A percentile compares a stretch with the other conserved stretches of the same genome.
Evolutionary conservation across 1,140 invertebrate species (phyloP).

Genomic region (Latrodectus geometricus): DNA sequence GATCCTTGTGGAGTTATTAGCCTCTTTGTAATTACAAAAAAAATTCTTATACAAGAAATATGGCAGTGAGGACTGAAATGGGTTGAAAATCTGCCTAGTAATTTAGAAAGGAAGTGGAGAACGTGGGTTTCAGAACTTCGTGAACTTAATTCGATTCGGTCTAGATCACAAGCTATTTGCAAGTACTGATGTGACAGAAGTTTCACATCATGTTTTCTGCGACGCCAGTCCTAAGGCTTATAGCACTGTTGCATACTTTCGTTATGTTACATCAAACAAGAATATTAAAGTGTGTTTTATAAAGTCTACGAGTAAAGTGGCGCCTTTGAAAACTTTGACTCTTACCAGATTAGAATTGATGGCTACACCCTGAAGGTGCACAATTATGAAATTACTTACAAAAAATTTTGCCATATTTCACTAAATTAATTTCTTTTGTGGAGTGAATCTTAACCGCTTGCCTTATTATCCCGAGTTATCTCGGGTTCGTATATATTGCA

Average conservation of each 20-base stretch:
- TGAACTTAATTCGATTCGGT: not conserved
- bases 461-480: no score
- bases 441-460: constrained; percentile 68
- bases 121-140: not conserved
- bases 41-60: not conserved
- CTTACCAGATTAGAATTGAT: constrained; percentile 9
- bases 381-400: not conserved
- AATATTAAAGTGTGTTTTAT: not conserved
- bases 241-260: not conserved
- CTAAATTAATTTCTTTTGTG: no score
- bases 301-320: not conserved
- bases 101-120: not conserved
- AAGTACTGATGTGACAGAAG: not conserved
- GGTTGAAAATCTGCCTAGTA: not conserved
- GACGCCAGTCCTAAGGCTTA: constrained; percentile 8
- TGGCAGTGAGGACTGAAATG: not conserved
- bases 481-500: no score
- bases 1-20: not conserved
- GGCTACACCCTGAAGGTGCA: no score
- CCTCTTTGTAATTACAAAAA: not conserved
- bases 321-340: not conserved
- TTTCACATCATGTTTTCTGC: not conserved
- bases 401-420: not conserved
- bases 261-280: not conserved
- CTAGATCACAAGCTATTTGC: not conserved